These are phyloP conservation scores for Crypturellus tataupa DNA, from an alignment of 2,797 vertebrate genomes.

Conservation along the genomic window DNA sequence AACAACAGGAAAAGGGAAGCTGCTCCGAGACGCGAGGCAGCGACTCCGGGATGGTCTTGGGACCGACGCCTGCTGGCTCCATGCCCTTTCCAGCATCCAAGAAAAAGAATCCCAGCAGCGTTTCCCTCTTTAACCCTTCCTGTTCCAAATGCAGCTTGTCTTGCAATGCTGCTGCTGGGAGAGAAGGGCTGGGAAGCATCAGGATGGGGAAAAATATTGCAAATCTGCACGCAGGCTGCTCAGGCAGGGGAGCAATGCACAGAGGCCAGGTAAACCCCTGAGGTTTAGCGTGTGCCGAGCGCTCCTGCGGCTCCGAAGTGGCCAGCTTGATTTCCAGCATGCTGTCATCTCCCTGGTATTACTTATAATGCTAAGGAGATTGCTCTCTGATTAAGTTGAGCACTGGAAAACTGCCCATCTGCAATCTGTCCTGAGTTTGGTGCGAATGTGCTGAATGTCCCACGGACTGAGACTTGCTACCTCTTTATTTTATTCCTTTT, in stretches of 20 bases:
- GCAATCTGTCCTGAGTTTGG: not conserved
- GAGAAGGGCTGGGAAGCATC: not conserved
- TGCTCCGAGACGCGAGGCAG: not conserved
- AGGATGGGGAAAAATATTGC: not conserved
- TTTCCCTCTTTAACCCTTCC: not conserved
- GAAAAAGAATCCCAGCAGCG: rapidly evolving
- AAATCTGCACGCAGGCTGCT: too few species aligned
- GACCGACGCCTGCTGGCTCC: rapidly evolving
- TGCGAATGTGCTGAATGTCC: not conserved
- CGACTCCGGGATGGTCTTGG: not conserved
- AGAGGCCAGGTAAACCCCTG: too few species aligned
- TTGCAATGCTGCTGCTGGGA: not conserved
- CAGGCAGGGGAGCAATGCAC: too few species aligned
- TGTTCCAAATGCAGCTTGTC: rapidly evolving
- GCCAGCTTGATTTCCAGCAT: not conserved
- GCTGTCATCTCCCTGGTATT: rapidly evolving
- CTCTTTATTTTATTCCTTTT: not conserved
- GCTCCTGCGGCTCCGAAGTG: not conserved
- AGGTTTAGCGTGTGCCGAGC: not conserved
- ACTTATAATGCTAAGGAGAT: not conserved
- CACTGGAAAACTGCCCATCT: rapidly evolving
- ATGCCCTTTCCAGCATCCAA: not conserved
- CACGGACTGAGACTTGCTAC: not conserved
- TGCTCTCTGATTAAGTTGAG: not conserved
- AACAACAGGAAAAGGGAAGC: not conserved